These are phyloP conservation scores for Melanotaenia pygmaea DNA, from an alignment of 2,797 vertebrate species.

Conservation along the genomic window DNA sequence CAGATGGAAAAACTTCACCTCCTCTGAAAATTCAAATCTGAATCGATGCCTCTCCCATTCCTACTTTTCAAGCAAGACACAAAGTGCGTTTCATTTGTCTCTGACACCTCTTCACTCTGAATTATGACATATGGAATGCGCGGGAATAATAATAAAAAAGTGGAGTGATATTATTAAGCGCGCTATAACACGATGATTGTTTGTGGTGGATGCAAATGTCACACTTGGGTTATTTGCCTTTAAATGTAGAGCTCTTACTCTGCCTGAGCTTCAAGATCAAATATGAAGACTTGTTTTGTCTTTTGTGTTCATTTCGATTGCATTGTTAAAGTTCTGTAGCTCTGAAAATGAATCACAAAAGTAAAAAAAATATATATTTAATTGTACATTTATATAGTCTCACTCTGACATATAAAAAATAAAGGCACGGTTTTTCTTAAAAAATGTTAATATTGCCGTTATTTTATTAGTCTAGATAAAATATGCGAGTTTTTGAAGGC, in stretches of 20 bases:
- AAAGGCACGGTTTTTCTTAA: too few species aligned
- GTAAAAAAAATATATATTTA: too few species aligned
- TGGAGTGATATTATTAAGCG: conserved; percentile 24
- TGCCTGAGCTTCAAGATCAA: conserved; percentile 6
- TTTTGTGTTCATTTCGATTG: background rate
- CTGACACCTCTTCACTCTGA: conserved; percentile 31
- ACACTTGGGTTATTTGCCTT: conserved; percentile 20
- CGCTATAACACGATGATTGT: conserved; percentile 1
- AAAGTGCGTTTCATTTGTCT: conserved; percentile 48
- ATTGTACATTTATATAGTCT: too few species aligned
- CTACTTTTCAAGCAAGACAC: conserved; percentile 26
- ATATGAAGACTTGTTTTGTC: background rate
- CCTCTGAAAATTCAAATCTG: conserved; percentile 20
- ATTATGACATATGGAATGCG: conserved; percentile 34
- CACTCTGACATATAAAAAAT: too few species aligned
- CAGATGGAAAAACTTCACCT: conserved; percentile 14
- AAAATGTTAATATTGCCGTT: too few species aligned
- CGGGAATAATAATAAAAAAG: conserved; percentile 38
- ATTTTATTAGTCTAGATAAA: background rate
- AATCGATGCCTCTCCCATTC: conserved; percentile 32
- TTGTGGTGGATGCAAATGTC: background rate
- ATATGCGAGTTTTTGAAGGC: background rate
- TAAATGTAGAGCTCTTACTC: conserved; percentile 17
- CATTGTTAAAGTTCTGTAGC: conserved; percentile 5
- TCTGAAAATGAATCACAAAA: background rate